Evolutionary conservation across 2,888 invertebrate genomes (phyloP).

Genomic region (Oscheius sp.): DNA sequence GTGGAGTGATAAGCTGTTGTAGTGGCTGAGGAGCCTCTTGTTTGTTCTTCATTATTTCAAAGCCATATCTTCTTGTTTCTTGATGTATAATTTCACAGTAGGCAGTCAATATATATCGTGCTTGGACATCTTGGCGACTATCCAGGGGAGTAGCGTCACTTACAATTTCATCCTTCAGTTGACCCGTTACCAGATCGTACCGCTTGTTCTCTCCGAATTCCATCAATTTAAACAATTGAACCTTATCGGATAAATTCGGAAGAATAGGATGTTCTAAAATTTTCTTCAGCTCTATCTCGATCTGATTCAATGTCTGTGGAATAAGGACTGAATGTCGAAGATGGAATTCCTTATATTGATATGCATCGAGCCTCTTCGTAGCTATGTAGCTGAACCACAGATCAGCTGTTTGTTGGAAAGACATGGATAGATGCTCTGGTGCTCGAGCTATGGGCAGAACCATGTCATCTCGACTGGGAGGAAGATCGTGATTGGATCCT

Average conservation of each 20-base stretch:
- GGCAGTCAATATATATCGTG: not conserved
- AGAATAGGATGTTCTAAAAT: not conserved
- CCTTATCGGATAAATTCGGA: not conserved
- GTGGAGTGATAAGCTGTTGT: not conserved
- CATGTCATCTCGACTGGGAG: conserved; percentile 2
- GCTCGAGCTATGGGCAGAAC: not conserved
- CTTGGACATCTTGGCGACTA: not conserved
- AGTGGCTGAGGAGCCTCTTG: conserved; percentile 13
- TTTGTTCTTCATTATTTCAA: conserved; percentile 6
- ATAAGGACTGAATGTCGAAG: conserved; percentile 16
- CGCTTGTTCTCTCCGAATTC: not conserved
- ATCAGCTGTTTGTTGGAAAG: not conserved
- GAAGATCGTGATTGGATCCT: conserved; percentile 10
- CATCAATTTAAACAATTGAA: not conserved
- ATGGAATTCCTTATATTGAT: not conserved
- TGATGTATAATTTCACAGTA: conserved; percentile 9
- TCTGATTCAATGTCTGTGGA: conserved; percentile 5
- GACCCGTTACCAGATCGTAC: not conserved
- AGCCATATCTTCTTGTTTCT: conserved; percentile 31
- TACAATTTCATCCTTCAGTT: not conserved
- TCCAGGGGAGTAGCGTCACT: too few species aligned
- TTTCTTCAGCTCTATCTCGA: not conserved
- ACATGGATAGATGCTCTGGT: not conserved
- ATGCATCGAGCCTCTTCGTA: not conserved
- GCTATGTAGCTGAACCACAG: not conserved